Percentiles rank a stretch among this genome's conserved stretches.
Conservation (phyloP, 2,113 vertebrate genomes). For the Varanus komodoensis region DNA sequence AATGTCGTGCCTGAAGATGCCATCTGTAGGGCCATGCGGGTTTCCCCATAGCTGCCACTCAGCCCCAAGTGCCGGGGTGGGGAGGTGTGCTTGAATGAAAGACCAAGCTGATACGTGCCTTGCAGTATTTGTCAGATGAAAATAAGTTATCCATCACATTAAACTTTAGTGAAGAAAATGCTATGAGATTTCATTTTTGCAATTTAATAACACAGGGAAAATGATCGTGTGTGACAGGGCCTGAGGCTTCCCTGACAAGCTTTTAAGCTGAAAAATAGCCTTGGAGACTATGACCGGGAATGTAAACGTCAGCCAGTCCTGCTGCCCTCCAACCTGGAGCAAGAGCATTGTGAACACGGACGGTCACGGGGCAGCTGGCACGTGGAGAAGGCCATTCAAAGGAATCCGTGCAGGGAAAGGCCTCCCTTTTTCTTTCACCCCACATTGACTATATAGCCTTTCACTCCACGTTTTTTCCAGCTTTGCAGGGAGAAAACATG, state of each 20-base stretch:
- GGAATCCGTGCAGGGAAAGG: neutral
- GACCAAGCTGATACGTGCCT: neutral
- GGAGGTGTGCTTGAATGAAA: constrained; percentile 3
- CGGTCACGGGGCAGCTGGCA: neutral
- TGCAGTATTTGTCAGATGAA: neutral
- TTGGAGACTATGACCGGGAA: no score
- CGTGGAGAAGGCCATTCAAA: neutral
- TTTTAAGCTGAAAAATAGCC: neutral
- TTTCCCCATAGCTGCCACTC: neutral
- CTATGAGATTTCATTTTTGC: neutral
- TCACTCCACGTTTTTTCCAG: neutral
- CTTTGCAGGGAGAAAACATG: neutral
- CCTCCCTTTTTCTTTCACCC: neutral
- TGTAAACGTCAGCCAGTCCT: neutral
- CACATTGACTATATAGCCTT: neutral
- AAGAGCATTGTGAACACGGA: neutral
- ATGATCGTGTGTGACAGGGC: neutral
- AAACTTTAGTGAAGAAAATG: constrained; percentile 11
- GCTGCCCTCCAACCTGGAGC: neutral
- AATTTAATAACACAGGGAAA: neutral
- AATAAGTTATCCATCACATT: constrained; percentile 14
- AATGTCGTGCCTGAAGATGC: no score
- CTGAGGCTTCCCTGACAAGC: neutral
- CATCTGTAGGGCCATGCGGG: no score
- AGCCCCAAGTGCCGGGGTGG: neutral